Base-by-base conservation (phyloP, 37 sponge, comb jelly and placozoan species). In the Bolinopsis microptera region DNA sequence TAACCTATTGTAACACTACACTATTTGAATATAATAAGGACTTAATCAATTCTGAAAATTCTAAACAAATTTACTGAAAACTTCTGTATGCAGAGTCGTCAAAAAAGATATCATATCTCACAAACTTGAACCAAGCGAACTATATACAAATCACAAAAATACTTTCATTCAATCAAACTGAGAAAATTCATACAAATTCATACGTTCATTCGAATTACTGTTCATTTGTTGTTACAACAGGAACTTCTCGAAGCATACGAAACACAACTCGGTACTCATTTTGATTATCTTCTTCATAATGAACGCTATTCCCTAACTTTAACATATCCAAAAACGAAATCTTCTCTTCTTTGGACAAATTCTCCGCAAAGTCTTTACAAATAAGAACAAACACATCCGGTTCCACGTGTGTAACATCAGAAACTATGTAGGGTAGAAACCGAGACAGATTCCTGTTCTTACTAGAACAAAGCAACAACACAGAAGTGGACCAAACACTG, bases 401-500 rank as follows among this genome's bases (percentile, higher is more conserved):
- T 1, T 41, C 61, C 26, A 86, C 35, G 0, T 35, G 13, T 22
- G 0, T 27, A 1, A 38, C 25, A 32, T 77, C 33, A 2, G 61
- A 23, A 0, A 86, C 90, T 5, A 86, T 86, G 61, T 86, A 86
- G 0, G 90, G 90, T 3, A 86, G 30, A 38, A 41, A 86, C 22
- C 61, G 3, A 2, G 61, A 41, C 0, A 86, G 41, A 22, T 86
- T 86, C 26, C 61, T 18, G 28, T 86, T 86, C 27, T 39, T 86
- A 48, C 34, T 28, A 24, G 90, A 86, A 27, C 90, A 86, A 0
- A 86, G 90, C 2, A 86, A 25, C 30, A 86, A 27, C 25, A 86
- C 61, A 24, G 90, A 23, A 26, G 90, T 86, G 32, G 90, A 86
- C 90, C 90, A 86, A 5, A 86, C 61, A 24, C 38, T 36, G 90